Conservation (phyloP, 2,888 invertebrate genomes). For the Heteromurus nitidus region DNA sequence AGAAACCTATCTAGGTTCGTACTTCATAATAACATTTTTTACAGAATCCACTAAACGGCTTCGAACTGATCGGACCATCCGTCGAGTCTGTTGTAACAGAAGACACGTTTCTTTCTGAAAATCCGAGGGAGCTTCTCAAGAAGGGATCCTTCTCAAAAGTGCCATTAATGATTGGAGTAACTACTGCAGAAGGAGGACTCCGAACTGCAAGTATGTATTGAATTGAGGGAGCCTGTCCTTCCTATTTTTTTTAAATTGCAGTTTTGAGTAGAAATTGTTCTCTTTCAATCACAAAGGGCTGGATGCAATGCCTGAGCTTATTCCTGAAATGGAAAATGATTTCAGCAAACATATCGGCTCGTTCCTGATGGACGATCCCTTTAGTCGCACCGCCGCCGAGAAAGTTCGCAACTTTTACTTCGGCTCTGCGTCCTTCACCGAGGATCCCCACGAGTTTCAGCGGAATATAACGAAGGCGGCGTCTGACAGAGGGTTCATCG, state of each 20-base stretch:
- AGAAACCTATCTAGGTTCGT: not conserved
- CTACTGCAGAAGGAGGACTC: not conserved
- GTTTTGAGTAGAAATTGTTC: not conserved
- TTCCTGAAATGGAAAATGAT: slow-evolving; percentile 15
- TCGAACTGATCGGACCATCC: slow-evolving; percentile 55
- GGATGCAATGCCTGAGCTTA: slow-evolving; percentile 25
- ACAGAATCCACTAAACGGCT: not conserved
- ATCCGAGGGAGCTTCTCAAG: slow-evolving; percentile 23
- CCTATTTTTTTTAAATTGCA: not conserved
- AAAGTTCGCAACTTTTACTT: slow-evolving; percentile 61
- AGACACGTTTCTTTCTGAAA: slow-evolving; percentile 56
- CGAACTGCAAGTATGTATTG: not conserved
- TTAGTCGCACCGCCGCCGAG: not conserved
- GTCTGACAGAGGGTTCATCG: slow-evolving; percentile 60
- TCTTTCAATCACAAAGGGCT: slow-evolving; percentile 14
- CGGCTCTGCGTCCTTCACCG: slow-evolving; percentile 18
- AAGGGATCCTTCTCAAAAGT: slow-evolving; percentile 52
- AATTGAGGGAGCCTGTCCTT: not conserved
- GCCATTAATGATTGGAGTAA: slow-evolving; percentile 53
- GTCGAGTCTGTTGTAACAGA: slow-evolving; percentile 45
- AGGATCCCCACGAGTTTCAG: slow-evolving; percentile 41
- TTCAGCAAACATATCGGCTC: too few species aligned
- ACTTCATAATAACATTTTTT: not conserved
- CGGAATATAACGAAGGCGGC: slow-evolving; percentile 52
- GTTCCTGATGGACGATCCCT: too few species aligned